phyloP scores from a whole-genome alignment of 2,888 invertebrate species.

The Mimas tiliae region DNA sequence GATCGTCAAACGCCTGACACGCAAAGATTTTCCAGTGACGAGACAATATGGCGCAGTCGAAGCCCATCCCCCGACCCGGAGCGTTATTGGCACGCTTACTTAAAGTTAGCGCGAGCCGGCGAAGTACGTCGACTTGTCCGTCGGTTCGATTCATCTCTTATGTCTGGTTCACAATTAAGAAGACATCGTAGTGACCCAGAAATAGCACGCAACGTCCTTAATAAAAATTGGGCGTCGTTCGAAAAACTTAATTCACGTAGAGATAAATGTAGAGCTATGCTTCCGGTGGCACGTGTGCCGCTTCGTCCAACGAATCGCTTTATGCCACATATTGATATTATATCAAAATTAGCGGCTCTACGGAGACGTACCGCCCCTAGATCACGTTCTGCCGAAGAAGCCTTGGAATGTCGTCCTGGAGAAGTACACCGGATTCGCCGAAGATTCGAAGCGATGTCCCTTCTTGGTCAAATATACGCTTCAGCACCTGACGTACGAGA shows the following conservation, averaged over 20 bases:
- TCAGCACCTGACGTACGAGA: slow-evolving; percentile 92
- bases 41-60: slow-evolving; percentile 88
- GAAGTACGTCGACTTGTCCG: slow-evolving; percentile 91
- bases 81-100: slow-evolving; percentile 87
- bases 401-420: slow-evolving; percentile 83
- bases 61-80: slow-evolving; percentile 90
- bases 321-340: slow-evolving; percentile 96
- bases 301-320: slow-evolving; percentile 88
- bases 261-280: slow-evolving; percentile 68
- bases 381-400: slow-evolving; percentile 79
- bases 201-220: slow-evolving; percentile 85
- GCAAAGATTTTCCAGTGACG: slow-evolving; percentile 85
- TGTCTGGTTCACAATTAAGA: slow-evolving; percentile 79
- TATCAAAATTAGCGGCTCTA: slow-evolving; percentile 92
- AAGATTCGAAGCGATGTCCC: slow-evolving; percentile 89
- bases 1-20: slow-evolving; percentile 81
- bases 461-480: slow-evolving; percentile 91
- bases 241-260: slow-evolving; percentile 62
- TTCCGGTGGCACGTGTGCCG: slow-evolving; percentile 87
- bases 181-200: slow-evolving; percentile 93
- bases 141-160: slow-evolving; percentile 89
- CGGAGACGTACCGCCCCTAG: slow-evolving; percentile 76
- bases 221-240: slow-evolving; percentile 77
- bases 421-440: slow-evolving; percentile 90
- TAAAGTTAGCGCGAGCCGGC: slow-evolving; percentile 89